Conservation (phyloP, 2,113 vertebrate species). For the Regulus satrapa region DNA sequence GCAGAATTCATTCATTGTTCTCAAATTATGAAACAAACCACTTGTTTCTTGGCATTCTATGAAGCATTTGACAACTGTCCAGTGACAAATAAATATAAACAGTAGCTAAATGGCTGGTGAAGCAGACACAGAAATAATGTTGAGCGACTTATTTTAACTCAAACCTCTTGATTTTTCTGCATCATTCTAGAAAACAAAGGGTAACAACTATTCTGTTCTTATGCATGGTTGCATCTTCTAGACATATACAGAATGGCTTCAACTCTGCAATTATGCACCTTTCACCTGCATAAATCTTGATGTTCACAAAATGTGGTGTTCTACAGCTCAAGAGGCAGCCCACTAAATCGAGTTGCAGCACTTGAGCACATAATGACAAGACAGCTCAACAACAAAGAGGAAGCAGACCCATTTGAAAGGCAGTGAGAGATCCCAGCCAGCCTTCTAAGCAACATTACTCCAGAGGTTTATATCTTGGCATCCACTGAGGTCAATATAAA, state of each 20-base stretch:
- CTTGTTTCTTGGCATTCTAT: not conserved
- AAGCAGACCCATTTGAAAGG: not conserved
- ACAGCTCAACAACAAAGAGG: not conserved
- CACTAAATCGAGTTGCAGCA: not conserved
- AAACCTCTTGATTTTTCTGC: not conserved
- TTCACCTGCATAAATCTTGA: rapidly evolving
- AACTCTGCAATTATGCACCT: not conserved
- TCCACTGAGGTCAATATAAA: not conserved
- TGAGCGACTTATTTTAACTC: not conserved
- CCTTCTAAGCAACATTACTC: not conserved
- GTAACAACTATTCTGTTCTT: not conserved
- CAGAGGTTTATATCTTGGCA: not conserved
- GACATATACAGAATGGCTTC: not conserved
- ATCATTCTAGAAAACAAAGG: not conserved
- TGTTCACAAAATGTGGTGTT: not conserved
- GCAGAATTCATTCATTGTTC: not conserved
- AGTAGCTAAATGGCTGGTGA: not conserved
- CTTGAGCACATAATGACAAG: not conserved
- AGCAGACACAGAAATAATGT: not conserved
- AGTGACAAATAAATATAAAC: not conserved
- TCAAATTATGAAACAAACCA: not conserved
- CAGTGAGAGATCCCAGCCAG: not conserved
- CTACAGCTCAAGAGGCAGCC: not conserved
- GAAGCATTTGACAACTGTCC: not conserved
- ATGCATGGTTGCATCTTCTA: not conserved